Evolutionary conservation across 1,140 invertebrate species (phyloP).

Genomic region (Drosophila sturtevanti): DNA sequence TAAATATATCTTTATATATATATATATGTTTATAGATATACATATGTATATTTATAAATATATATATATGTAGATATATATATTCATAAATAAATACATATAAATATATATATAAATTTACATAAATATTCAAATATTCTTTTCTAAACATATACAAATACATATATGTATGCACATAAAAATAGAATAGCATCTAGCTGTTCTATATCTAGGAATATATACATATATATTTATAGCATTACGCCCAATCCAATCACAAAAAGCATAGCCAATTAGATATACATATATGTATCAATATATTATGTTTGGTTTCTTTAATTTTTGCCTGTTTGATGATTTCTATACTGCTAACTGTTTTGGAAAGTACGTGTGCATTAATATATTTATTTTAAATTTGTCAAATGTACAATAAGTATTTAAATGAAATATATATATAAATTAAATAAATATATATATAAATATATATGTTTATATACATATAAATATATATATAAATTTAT

Average conservation of each 20-base stretch:
- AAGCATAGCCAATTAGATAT: neutral
- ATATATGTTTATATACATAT: constrained; percentile 7
- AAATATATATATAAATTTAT: neutral
- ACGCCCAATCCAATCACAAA: neutral
- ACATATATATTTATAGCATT: neutral
- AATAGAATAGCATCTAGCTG: too few species aligned
- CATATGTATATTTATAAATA: neutral
- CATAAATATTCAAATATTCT: too few species aligned
- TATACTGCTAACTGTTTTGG: neutral
- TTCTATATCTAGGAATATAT: too few species aligned
- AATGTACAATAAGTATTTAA: neutral
- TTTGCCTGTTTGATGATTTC: neutral
- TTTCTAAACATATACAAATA: too few species aligned
- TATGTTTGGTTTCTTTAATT: neutral
- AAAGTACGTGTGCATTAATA: neutral
- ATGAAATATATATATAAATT: neutral
- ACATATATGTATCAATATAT: neutral
- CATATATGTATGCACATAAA: too few species aligned
- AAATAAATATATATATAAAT: too few species aligned
- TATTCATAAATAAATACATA: too few species aligned
- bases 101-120: too few species aligned
- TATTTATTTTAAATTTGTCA: neutral
- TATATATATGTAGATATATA: neutral
- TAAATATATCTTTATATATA: neutral
- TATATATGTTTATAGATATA: neutral